phyloP scores from a whole-genome alignment of 2,113 vertebrate genomes.

The Odocoileus virginianus region DNA sequence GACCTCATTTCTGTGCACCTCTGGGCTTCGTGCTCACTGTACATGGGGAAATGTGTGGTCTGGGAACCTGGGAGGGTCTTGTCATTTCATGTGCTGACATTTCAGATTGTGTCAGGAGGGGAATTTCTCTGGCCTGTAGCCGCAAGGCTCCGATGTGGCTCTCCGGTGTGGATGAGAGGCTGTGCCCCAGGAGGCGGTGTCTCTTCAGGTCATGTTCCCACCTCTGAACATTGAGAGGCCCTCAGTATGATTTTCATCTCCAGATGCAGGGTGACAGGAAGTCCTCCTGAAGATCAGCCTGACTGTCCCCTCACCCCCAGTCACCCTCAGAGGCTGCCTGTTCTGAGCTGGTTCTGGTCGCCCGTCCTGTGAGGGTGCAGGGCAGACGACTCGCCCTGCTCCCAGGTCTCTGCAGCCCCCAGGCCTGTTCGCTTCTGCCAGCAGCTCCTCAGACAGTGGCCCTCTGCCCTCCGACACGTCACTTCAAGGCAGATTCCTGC shows the following conservation, averaged over 20 bases:
- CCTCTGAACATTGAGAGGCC: neutral
- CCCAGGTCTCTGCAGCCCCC: constrained; percentile 61
- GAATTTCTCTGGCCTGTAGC: neutral
- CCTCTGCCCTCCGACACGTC: constrained; percentile 57
- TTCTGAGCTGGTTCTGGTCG: neutral
- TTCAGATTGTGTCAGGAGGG: neutral
- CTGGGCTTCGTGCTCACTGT: neutral
- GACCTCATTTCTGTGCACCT: neutral
- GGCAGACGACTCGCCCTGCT: constrained; percentile 15
- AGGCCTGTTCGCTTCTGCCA: constrained; percentile 43
- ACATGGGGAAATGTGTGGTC: neutral
- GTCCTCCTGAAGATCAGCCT: neutral
- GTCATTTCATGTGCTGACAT: neutral
- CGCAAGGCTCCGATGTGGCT: neutral
- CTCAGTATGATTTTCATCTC: neutral
- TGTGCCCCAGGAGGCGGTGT: accelerated
- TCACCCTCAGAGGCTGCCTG: neutral
- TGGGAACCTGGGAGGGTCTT: neutral
- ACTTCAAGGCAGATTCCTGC: constrained; percentile 65
- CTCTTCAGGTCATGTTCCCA: accelerated
- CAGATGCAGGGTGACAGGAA: neutral
- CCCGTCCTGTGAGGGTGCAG: neutral
- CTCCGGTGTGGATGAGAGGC: no score
- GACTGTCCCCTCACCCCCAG: accelerated
- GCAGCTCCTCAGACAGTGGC: constrained; percentile 45